Evolutionary conservation across 2,888 invertebrate genomes (phyloP).

Genomic region (Platycnemis pennipes): DNA sequence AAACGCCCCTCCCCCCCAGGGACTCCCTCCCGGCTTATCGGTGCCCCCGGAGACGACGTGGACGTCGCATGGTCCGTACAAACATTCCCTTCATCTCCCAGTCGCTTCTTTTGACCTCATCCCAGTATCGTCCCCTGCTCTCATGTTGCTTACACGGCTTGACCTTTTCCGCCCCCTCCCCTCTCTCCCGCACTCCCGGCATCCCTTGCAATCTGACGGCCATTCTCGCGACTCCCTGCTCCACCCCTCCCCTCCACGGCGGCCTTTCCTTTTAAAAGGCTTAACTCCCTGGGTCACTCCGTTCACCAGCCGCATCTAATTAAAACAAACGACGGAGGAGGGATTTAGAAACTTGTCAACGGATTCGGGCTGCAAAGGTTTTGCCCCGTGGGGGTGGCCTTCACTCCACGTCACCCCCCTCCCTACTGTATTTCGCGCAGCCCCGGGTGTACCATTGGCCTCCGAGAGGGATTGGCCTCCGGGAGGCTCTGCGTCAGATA

Average conservation of each 20-base stretch:
- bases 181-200: background rate
- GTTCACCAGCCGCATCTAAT: slow-evolving; percentile 45
- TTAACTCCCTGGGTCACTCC: slow-evolving; percentile 35
- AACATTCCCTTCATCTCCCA: background rate
- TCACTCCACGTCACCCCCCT: background rate
- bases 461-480: background rate
- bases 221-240: background rate
- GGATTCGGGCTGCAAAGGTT: slow-evolving; percentile 46
- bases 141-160: background rate
- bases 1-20: background rate
- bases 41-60: slow-evolving; percentile 5
- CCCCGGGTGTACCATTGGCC: background rate
- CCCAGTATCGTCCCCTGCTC: background rate
- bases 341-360: slow-evolving; percentile 56
- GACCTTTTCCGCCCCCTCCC: slow-evolving; percentile 4
- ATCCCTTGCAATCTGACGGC: background rate
- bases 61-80: background rate
- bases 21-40: background rate
- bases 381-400: background rate
- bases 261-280: slow-evolving; percentile 35
- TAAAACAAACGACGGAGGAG: slow-evolving; percentile 51
- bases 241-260: background rate
- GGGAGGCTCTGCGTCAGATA: background rate
- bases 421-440: background rate
- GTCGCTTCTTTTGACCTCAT: background rate